phyloP scores from a whole-genome alignment of 2,113 vertebrate genomes.

The Oenanthe melanoleuca region DNA sequence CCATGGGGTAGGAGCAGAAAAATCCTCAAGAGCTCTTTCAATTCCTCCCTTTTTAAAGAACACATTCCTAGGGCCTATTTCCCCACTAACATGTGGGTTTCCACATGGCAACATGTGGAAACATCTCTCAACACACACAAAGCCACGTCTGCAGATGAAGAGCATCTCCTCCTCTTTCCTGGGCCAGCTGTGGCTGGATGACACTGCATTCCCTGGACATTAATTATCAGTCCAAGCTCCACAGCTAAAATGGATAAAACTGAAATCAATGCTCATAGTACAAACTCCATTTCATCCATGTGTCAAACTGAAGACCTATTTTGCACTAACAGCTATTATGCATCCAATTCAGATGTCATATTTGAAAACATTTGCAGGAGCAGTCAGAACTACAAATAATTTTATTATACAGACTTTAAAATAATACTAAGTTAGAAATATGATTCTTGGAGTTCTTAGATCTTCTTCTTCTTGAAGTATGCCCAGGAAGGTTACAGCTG shows the following conservation, averaged over 20 bases:
- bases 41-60: background rate
- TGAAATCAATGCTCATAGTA: background rate
- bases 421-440: background rate
- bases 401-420: background rate
- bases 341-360: background rate
- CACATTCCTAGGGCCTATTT: background rate
- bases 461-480: background rate
- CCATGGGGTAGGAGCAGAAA: accelerated
- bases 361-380: background rate
- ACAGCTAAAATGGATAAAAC: background rate
- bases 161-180: background rate
- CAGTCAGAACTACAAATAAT: background rate
- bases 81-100: background rate
- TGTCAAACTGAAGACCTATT: background rate
- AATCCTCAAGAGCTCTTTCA: background rate
- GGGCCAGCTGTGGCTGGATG: background rate
- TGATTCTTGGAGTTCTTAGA: background rate
- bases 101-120: background rate
- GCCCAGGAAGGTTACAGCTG: background rate
- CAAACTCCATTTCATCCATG: background rate
- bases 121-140: background rate
- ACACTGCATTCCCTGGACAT: background rate
- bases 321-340: background rate
- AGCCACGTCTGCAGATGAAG: background rate
- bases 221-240: background rate